Conservation (phyloP, 2,797 vertebrate species). For the Sylvilagus floridanus region DNA sequence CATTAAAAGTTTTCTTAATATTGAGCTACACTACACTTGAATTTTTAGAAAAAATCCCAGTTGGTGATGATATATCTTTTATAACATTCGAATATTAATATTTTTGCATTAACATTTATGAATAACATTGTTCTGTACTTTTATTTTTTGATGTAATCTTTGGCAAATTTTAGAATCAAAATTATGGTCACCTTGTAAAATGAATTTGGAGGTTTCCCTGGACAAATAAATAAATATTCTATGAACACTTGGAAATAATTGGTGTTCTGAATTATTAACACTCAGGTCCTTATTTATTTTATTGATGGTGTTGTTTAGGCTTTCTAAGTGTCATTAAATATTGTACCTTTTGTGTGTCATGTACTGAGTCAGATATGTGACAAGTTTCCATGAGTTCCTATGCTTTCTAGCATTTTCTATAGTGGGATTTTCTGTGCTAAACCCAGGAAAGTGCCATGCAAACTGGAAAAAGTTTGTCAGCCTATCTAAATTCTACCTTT, state of each 20-base stretch:
- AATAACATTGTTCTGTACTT: not conserved
- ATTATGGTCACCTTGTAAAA: conserved; percentile 29
- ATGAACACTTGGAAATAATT: not conserved
- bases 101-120: not conserved
- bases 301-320: not conserved
- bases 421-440: not conserved
- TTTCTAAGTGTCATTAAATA: not conserved
- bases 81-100: not conserved
- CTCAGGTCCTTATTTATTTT: not conserved
- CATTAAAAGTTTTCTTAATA: conserved; percentile 24
- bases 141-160: not conserved
- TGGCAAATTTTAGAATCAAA: not conserved
- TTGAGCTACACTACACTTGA: not conserved
- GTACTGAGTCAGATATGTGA: not conserved
- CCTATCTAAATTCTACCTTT: not conserved
- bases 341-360: not conserved
- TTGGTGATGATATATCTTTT: not conserved
- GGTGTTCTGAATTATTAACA: conserved; percentile 24
- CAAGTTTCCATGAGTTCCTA: not conserved
- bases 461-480: not conserved
- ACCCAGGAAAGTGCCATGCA: not conserved
- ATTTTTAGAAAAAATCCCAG: not conserved
- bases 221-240: not conserved
- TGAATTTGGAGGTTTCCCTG: not conserved
- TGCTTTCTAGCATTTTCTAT: not conserved